Base-by-base conservation (phyloP, 2,888 invertebrate genomes). In the Drosophila cognata region DNA sequence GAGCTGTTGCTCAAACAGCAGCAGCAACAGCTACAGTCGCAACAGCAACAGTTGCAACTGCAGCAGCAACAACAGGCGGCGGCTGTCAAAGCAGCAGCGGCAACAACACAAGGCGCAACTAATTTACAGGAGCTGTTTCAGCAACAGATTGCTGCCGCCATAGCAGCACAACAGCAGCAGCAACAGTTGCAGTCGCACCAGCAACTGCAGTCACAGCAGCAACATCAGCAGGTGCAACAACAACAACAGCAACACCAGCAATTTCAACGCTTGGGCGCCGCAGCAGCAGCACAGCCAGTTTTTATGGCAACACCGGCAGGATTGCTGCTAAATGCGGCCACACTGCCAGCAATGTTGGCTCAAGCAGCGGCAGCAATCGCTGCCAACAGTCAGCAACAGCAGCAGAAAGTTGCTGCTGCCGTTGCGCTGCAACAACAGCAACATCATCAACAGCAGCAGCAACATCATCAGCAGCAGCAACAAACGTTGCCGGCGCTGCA, bases 261-360 rank as follows among this genome's bases (percentile, higher is more conserved):
- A 68, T 88, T 91, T 35, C 89, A 82, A 41, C 89, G 88, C 18
- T 79, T 91, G 35, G 88, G 85, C 53, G 83, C 91, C 64, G 84
- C 90, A 31, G 87, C 91, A 18, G 85, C 92, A 6, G 90, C 83
- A 36, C 93, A 93, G 70, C 92, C 93, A 4, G 91, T 93, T 28
- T 93, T 93, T 62, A 93, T 93, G 93, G 92, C 93, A 53, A 93
- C 93, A 33, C 92, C 93, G 2, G 91, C 92, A 3, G 93, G 93
- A 0, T 60, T 93, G 29, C 74, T 93, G 68, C 73, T 93, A 8
- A 93, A 93, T 65, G 92, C 93, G 1, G 90, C 92, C 41, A 91
- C 92, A n/a, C 65, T 93, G 60, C 93, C 93, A 18, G 91, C 93
- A 5, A 92, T 93, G 91, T 62, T 93, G 63, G 91, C 92, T n/a